phyloP scores from a whole-genome alignment of 2,113 vertebrate genomes.

The Cyanoliseus patagonus region DNA sequence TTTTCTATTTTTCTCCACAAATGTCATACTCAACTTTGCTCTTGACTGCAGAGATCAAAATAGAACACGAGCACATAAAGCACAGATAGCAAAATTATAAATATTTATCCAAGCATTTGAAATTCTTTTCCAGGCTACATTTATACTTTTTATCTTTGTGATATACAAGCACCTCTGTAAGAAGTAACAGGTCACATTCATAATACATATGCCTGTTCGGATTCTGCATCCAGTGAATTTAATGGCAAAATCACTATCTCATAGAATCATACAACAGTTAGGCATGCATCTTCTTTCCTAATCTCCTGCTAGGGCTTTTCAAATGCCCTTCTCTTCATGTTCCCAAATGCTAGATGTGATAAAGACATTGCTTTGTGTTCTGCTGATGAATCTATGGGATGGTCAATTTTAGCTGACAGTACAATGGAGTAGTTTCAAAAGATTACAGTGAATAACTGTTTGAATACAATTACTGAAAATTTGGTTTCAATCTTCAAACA shows the following conservation, averaged over 20 bases:
- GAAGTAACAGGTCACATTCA: neutral
- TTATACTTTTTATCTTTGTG: neutral
- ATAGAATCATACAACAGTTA: neutral
- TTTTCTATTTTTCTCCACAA: neutral
- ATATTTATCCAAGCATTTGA: neutral
- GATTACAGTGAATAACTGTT: neutral
- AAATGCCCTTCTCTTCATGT: neutral
- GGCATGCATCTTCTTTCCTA: neutral
- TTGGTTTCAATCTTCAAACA: neutral
- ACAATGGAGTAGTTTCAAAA: neutral
- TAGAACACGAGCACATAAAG: neutral
- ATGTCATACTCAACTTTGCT: neutral
- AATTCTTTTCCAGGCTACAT: neutral
- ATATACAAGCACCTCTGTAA: neutral
- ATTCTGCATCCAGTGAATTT: neutral
- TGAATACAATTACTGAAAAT: neutral
- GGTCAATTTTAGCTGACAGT: neutral
- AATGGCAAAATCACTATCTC: neutral
- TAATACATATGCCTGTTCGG: neutral
- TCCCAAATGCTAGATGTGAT: neutral
- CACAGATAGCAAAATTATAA: neutral
- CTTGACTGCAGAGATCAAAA: neutral
- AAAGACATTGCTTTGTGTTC: neutral
- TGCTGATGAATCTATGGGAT: neutral
- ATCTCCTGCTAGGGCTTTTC: neutral